Base-by-base conservation (phyloP, 2,113 vertebrate species). In the Oncorhynchus nerka region DNA sequence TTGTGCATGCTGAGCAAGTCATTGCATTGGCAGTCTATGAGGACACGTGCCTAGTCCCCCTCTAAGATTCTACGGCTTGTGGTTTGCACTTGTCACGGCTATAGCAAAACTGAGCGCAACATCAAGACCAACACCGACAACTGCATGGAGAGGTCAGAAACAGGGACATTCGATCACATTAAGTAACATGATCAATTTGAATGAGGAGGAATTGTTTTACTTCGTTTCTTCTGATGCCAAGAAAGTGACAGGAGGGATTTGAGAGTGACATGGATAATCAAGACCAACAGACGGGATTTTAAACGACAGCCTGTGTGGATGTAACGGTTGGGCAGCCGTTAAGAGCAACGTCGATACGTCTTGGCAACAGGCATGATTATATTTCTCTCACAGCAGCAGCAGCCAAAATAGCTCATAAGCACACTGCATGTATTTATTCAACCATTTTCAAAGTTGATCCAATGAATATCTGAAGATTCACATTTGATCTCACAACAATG, bases 11-110 rank as follows among this genome's bases (percentile, higher is more conserved):
- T 68, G 66, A 68, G 90, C 88, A 84, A 85, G 90, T 82, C 81
- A 87, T 76, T 85, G 88, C 88, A 86, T 89, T 90, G 88, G 83
- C 2, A 86, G 73, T 87, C 82, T 84, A 87, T 84, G 92, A 86
- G 86, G 91, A 92, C 88, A 92, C 86, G 77, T 86, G 85, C 83
- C 85, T 90, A 68, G 74, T 80, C 82, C 82, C 82, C 79, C 78
- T 64, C 49, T 88, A 90, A 92, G 84, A 92, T 92, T 92, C 89
- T 87, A 90, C 89, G 81, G 87, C 89, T 88, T 82, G 86, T 84
- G 89, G 74, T 86, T 82, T 75, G 83, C 84, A 81, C 79, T 85
- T 75, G 81, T 86, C 82, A 81, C 86, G 78, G 80, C 81, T 77
- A 71, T 75, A 66, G 73, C 66, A 80, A 26, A 79, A 20, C 83